Evolutionary conservation across 2,113 vertebrate species (phyloP).

Genomic region (Procapra przewalskii): DNA sequence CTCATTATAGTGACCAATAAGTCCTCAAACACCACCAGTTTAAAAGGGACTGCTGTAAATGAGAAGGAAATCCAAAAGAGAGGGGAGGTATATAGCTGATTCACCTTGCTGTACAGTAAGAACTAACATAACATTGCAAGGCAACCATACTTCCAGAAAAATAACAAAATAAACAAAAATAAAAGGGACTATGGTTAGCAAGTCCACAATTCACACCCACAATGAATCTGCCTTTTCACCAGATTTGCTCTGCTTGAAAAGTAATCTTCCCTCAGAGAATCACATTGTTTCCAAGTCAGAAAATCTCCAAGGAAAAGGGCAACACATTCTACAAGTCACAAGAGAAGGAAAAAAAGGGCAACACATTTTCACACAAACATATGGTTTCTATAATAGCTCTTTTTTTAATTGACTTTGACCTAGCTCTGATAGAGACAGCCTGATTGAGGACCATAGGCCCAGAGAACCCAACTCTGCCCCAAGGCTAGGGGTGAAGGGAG

Average conservation of each 20-base stretch:
- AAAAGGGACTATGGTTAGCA: neutral
- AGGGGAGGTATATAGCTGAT: neutral
- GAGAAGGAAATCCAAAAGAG: neutral
- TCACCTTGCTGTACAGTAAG: neutral
- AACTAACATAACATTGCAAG: neutral
- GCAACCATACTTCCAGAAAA: neutral
- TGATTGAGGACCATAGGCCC: slow-evolving; percentile 58
- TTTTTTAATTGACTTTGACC: slow-evolving; percentile 46
- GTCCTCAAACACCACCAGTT: neutral
- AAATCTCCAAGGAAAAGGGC: neutral
- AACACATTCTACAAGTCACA: slow-evolving; percentile 44
- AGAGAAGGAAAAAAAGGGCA: neutral
- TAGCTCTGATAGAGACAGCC: slow-evolving; percentile 65
- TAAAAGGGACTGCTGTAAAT: neutral
- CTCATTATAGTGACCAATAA: neutral
- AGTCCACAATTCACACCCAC: neutral
- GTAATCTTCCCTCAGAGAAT: neutral
- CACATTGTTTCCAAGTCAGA: slow-evolving; percentile 27
- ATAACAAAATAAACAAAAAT: neutral
- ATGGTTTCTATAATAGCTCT: slow-evolving; percentile 66
- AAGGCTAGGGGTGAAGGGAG: neutral
- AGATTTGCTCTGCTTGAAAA: neutral
- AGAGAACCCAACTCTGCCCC: slow-evolving; percentile 59
- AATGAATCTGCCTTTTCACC: neutral
- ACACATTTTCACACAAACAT: slow-evolving; percentile 43